Evolutionary conservation across 2,888 invertebrate species (phyloP), one percentile per base, ranked within the genome.

Genomic region (Watsonalla binaria): DNA sequence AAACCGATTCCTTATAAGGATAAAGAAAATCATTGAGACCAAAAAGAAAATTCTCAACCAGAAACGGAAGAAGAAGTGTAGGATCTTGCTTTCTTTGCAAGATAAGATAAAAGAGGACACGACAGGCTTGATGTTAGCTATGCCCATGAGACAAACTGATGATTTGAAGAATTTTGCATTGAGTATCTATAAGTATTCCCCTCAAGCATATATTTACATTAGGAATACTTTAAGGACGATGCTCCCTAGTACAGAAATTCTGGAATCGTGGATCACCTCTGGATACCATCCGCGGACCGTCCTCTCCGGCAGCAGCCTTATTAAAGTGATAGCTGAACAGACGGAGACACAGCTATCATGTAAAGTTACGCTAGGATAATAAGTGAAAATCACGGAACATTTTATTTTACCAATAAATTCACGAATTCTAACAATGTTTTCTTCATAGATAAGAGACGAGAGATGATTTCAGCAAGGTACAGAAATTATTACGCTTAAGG

Each of bases 101-200:
- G 90, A 90, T 64, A 90, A 89, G 67, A 86, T 90, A 2, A 84
- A 82, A 46, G 90, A 90, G 47, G 90, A 90, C 51, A 78, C 81
- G 0, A 85, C 80, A 6, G 90, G 90, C 0, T 59, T 90, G 9
- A 85, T 90, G 2, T 62, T 90, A 54, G 89, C 90, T 0, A 89
- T 90, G 90, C 90, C 90, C 0, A 80, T 82, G 52, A 76, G 82
- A 57, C 87, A 90, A 45, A 89, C 90, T 0, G 88, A 89, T 7
- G 90, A 90, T 54, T 74, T 89, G 55, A 90, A 88, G 66, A 88
- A 87, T 60, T 90, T 90, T 53, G 84, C 90, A 0, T 67, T 90
- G 24, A 88, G 86, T 66, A 80, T 90, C 54, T 90, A 90, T 63
- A 90, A 86, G 62, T 90, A 89, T 61, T 90, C 90, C 0, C 90